phyloP scores from a whole-genome alignment of 2,888 invertebrate genomes.

The Elysia crispata region DNA sequence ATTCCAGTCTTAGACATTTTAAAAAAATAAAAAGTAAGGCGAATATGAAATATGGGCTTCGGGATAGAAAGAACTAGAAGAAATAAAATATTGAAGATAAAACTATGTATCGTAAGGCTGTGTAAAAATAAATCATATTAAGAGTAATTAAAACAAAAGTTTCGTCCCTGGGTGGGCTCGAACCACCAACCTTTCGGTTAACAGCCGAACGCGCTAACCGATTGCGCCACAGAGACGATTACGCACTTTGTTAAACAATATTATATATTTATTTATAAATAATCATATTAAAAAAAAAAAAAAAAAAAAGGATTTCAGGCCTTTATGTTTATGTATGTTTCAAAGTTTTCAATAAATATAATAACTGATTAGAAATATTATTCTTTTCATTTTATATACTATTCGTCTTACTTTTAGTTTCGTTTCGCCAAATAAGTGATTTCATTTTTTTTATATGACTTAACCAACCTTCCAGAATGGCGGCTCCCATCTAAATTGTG shows the following conservation, averaged over 20 bases:
- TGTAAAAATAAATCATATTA: too few species aligned
- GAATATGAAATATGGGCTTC: neutral
- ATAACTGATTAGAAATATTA: neutral
- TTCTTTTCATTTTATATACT: neutral
- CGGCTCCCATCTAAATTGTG: constrained; percentile 13
- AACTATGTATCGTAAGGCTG: too few species aligned
- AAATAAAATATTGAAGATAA: neutral
- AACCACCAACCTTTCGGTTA: constrained; percentile 63
- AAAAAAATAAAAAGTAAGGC: too few species aligned
- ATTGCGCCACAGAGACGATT: constrained; percentile 59
- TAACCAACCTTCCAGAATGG: constrained; percentile 42
- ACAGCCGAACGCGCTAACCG: constrained; percentile 62
- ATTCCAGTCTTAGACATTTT: too few species aligned
- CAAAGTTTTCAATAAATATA: neutral
- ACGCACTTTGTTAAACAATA: neutral
- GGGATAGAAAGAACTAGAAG: neutral
- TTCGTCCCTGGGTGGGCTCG: constrained; percentile 61
- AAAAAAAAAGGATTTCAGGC: neutral
- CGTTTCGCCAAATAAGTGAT: too few species aligned
- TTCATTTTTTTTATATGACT: too few species aligned
- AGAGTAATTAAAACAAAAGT: constrained; percentile 36
- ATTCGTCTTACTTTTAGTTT: constrained; percentile 14
- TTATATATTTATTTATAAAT: too few species aligned
- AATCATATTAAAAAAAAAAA: neutral
- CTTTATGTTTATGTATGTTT: neutral